Base-by-base conservation (phyloP, 2,888 invertebrate genomes). In the Allygus modestus region DNA sequence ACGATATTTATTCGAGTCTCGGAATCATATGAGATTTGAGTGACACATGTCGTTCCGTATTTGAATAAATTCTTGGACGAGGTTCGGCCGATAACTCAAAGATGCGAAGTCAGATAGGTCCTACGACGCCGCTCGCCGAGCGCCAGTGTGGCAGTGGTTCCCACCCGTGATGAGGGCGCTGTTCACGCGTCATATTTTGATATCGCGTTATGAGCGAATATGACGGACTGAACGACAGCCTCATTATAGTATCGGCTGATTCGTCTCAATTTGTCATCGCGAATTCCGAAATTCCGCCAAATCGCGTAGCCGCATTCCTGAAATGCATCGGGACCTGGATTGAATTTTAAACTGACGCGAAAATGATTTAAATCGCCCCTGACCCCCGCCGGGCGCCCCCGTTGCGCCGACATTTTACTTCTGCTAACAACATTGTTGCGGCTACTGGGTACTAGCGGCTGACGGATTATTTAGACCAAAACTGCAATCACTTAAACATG, bases 21-120 rank as follows among this genome's bases (percentile, higher is more conserved):
- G 33, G 37, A 69, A 69, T 69, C 73, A 73, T 73, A 41, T 31
- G 23, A 31, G 41, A 41, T 73, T 73, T 73, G 73, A 73, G 28
- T 23, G 73, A 43, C 73, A 43, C 37, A 41, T 41, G 41, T 73
- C 31, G 69, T 37, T 69, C 11, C 37, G 58, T 37, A 69, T 69
- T 73, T 73, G 73, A 73, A 73, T 73, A 73, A 73, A 73, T 73
- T 73, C 73, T 43, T 73, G 41, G 73, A 43, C 73, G 65, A 31
- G 31, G 65, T 65, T 65, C 28, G 65, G 28, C n/a, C 65, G 20
- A 41, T 73, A 73, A 73, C n/a, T 73, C 73, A 23, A n/a, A 69
- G 73, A 65, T 65, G 65, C 31, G 28, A 65, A 28, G 65, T 0
- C 9, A 65, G 65, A 65, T 65, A 65, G 26, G 26, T 7, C 1